phyloP scores from a whole-genome alignment of 2,888 invertebrate species.

The Melanargia galathea region DNA sequence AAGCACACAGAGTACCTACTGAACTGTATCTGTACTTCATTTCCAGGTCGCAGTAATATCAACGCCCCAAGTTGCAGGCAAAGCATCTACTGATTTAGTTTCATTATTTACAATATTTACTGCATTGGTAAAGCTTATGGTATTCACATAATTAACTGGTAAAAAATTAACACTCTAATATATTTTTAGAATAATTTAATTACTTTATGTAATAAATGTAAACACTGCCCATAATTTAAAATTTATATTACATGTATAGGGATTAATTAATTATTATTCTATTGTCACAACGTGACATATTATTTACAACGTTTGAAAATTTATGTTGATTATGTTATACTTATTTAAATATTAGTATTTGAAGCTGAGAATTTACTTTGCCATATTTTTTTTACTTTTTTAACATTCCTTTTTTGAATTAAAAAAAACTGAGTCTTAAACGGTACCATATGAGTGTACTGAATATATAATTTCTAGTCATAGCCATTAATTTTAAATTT shows the following conservation, averaged over 20 bases:
- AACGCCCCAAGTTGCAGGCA: slow-evolving; percentile 3
- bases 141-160: not conserved
- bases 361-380: not conserved
- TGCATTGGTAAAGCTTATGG: not conserved
- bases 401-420: slow-evolving; percentile 1
- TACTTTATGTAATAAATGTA: not conserved
- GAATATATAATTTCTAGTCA: slow-evolving; percentile 15
- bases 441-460: not conserved
- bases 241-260: not conserved
- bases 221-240: slow-evolving; percentile 2
- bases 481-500: not conserved
- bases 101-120: not conserved
- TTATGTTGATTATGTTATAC: too few species aligned
- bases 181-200: not conserved
- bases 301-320: too few species aligned
- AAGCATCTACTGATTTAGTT: not conserved
- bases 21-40: not conserved
- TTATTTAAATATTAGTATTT: not conserved
- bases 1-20: too few species aligned
- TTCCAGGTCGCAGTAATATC: slow-evolving; percentile 29
- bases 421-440: not conserved
- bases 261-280: not conserved
- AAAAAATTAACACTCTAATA: not conserved
- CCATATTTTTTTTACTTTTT: not conserved
- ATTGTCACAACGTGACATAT: too few species aligned